Conservation (phyloP, 2,888 invertebrate species). For the Tolmerus cingulatus region DNA sequence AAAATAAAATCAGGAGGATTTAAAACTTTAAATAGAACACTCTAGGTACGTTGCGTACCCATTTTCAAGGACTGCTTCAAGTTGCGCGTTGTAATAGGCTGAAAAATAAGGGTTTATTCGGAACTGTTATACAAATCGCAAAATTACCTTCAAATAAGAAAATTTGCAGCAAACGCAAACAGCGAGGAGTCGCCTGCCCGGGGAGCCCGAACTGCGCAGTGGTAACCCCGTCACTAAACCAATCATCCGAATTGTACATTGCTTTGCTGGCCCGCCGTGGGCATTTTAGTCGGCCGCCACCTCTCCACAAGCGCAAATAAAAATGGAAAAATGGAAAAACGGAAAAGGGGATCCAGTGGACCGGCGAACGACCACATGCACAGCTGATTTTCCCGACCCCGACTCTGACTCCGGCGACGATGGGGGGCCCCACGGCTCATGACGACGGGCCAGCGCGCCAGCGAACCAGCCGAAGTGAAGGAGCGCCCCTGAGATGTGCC, state of each 20-base stretch:
- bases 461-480: not conserved
- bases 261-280: not conserved
- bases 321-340: not conserved
- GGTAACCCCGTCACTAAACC: conserved; percentile 18
- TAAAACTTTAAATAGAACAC: not conserved
- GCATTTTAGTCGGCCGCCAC: not conserved
- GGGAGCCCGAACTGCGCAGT: not conserved
- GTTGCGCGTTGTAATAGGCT: not conserved
- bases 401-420: not conserved
- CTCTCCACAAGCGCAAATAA: conserved; percentile 11
- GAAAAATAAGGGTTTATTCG: not conserved
- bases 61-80: not conserved
- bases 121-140: not conserved
- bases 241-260: conserved; percentile 25
- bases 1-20: not conserved
- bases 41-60: not conserved
- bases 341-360: not conserved
- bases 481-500: not conserved
- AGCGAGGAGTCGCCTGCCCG: not conserved
- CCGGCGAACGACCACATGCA: conserved; percentile 40
- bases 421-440: not conserved
- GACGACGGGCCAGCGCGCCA: not conserved
- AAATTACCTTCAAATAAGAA: not conserved
- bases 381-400: conserved; percentile 19
- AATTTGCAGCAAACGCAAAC: not conserved